Conservation (phyloP, 1,140 invertebrate species). For the Leptopilina clavipes region DNA sequence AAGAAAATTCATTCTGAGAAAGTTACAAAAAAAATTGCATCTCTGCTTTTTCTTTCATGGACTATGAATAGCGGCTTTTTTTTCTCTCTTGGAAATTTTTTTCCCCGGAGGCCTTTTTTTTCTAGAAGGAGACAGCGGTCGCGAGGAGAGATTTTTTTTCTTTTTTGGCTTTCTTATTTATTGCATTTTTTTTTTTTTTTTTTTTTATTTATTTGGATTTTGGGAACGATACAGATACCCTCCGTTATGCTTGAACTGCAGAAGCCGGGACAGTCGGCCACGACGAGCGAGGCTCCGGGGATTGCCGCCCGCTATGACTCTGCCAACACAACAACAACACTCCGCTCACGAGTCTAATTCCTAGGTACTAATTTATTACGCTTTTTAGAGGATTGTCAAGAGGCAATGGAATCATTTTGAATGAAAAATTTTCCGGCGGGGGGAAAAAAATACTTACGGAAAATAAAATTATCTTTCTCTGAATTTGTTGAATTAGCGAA, state of each 20-base stretch:
- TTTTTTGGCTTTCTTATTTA: neutral
- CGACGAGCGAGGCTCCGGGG: slow-evolving; percentile 88
- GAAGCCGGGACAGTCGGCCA: slow-evolving; percentile 89
- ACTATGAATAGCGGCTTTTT: slow-evolving; percentile 40
- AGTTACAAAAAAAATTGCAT: too few relatives aligned
- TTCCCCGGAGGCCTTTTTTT: slow-evolving; percentile 38
- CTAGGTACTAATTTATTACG: slow-evolving; percentile 67
- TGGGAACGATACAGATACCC: slow-evolving; percentile 82
- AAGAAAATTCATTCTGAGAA: too few relatives aligned
- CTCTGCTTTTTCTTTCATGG: neutral
- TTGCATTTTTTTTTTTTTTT: slow-evolving; percentile 31
- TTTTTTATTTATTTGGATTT: slow-evolving; percentile 52
- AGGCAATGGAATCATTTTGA: slow-evolving; percentile 65
- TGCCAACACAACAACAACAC: slow-evolving; percentile 77
- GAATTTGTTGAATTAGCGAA: neutral
- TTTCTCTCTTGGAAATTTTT: neutral
- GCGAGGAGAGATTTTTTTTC: slow-evolving; percentile 5
- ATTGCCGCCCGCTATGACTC: slow-evolving; percentile 82
- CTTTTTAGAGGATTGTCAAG: slow-evolving; percentile 63
- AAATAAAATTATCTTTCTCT: neutral
- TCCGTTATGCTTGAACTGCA: slow-evolving; percentile 90
- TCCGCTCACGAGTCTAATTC: slow-evolving; percentile 75
- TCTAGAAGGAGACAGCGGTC: slow-evolving; percentile 40
- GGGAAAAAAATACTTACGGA: neutral
- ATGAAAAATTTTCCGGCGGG: slow-evolving; percentile 32